Base-by-base conservation (phyloP, 2,888 invertebrate species). In the Agriopis marginaria region DNA sequence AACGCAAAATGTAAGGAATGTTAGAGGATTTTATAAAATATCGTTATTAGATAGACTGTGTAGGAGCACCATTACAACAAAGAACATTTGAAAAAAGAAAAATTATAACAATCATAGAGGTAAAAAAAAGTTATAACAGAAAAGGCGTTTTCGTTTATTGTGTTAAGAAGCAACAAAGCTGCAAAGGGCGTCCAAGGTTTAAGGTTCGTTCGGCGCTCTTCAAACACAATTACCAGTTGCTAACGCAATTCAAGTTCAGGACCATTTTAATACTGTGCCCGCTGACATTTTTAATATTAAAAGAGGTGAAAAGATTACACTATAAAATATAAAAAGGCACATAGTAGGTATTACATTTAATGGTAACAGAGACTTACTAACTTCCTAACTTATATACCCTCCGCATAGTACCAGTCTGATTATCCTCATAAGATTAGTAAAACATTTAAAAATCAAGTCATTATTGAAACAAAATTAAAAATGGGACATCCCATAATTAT, bases 171-270 rank as follows among this genome's bases (percentile, higher is more conserved):
- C 53, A 65, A 70, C 65, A 70, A 70, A 65, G 68, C 62, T 50
- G 68, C 66, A 49, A 72, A 75, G 68, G 67, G 66, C 68, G 68
- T 64, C 70, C 73, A 70, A 75, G 73, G 66, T 63, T 68, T 64
- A 61, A 67, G 62, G 66, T 69, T 73, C 56, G 69, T 68, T 70
- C 66, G 63, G 71, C 63, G 55, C 63, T 76, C 69, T 73, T 73
- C 72, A 76, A 74, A 74, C 70, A 76, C 72, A 74, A 72, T 76
- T 74, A 72, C 70, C 68, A 70, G 70, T 70, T 68, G 66, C 63
- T 53, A 71, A 72, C 65, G 69, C 63, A 72, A 75, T 73, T 73
- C 70, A 66, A 69, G 50, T 70, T 66, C 54, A 50, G 67, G 73
- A 68, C 68, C 56, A 61, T 73, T 70, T 63, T 66, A 68, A 66